Evolutionary conservation across 2,888 invertebrate species (phyloP).

Genomic region (Drosophila cognata): DNA sequence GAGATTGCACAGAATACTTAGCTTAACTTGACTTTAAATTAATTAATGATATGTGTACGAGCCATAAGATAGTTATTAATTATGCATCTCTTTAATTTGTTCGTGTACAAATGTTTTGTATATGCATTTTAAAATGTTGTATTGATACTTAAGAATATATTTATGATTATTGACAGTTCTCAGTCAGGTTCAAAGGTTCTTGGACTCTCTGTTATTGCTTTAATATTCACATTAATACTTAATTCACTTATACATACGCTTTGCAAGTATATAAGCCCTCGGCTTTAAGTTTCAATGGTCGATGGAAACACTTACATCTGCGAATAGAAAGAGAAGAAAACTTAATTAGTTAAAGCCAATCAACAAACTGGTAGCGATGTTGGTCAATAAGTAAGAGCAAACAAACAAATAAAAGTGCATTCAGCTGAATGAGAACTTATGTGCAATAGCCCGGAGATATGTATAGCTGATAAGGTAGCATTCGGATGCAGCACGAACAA

Average conservation of each 20-base stretch:
- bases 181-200: background rate
- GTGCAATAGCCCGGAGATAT: conserved; percentile 46
- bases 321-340: conserved; percentile 68
- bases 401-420: conserved; percentile 67
- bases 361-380: conserved; percentile 44
- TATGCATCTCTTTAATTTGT: background rate
- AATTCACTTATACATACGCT: conserved; percentile 31
- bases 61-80: background rate
- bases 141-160: background rate
- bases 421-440: conserved; percentile 42
- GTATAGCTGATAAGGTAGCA: conserved; percentile 50
- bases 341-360: conserved; percentile 74
- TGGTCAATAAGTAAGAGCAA: conserved; percentile 26
- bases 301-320: conserved; percentile 68
- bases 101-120: background rate
- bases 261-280: background rate
- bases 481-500: conserved; percentile 31
- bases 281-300: conserved; percentile 12
- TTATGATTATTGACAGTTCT: background rate
- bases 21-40: background rate
- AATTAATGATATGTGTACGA: background rate
- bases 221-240: conserved; percentile 9
- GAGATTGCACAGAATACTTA: background rate
- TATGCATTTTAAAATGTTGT: background rate
- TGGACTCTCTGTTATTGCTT: background rate